phyloP scores from a whole-genome alignment of 2,888 invertebrate genomes.

The Cecidostiba fungosa region DNA sequence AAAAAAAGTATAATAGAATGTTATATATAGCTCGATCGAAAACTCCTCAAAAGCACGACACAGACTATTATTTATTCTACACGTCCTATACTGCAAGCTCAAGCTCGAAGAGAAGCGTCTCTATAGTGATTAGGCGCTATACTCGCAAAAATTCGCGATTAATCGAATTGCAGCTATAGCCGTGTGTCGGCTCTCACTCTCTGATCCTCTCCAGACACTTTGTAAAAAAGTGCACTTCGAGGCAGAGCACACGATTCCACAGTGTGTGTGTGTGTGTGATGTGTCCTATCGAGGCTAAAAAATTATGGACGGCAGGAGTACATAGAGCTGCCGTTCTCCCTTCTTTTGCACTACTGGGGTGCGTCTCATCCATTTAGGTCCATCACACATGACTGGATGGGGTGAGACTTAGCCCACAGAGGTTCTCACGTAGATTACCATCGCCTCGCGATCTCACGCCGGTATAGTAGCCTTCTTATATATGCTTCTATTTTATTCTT shows the following conservation, averaged over 20 bases:
- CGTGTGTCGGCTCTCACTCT: background rate
- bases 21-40: too few species aligned
- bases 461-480: background rate
- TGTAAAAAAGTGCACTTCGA: constrained; percentile 60
- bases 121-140: constrained; percentile 29
- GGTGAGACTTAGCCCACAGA: constrained; percentile 78
- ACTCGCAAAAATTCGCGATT: constrained; percentile 37
- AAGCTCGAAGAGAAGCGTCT: constrained; percentile 20
- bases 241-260: constrained; percentile 22
- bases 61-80: too few species aligned
- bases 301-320: constrained; percentile 77
- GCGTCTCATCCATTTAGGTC: constrained; percentile 80
- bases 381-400: constrained; percentile 80
- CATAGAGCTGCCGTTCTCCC: constrained; percentile 1
- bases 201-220: constrained; percentile 32
- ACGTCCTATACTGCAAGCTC: background rate
- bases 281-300: constrained; percentile 63
- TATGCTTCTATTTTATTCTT: too few species aligned
- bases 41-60: too few species aligned
- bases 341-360: constrained; percentile 70
- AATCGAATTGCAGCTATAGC: constrained; percentile 50
- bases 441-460: constrained; percentile 38
- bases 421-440: constrained; percentile 78
- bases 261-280: background rate
- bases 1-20: too few species aligned